Evolutionary conservation across 2,888 invertebrate species (phyloP).

Genomic region (Apantesis nais): DNA sequence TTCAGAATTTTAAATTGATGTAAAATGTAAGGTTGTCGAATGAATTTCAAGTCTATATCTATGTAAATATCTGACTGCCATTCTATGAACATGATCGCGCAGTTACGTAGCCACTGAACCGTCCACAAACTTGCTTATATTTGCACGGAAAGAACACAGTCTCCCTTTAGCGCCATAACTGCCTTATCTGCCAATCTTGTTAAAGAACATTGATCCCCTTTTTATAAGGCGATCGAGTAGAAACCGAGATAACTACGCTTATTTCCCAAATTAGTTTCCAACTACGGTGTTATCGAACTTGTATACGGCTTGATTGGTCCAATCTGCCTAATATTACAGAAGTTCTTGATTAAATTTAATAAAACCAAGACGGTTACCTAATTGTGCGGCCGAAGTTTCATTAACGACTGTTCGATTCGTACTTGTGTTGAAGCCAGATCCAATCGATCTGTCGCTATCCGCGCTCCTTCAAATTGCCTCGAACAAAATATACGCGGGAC

Average conservation of each 20-base stretch:
- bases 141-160: constrained; percentile 42
- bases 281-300: constrained; percentile 84
- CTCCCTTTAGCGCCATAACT: constrained; percentile 40
- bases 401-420: constrained; percentile 83
- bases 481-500: constrained; percentile 40
- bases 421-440: constrained; percentile 62
- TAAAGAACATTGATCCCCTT: constrained; percentile 73
- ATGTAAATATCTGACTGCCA: constrained; percentile 16
- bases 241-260: constrained; percentile 76
- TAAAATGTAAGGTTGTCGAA: background rate
- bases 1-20: background rate
- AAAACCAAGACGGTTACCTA: constrained; percentile 84
- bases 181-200: constrained; percentile 65
- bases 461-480: constrained; percentile 40
- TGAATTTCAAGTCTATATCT: constrained; percentile 23
- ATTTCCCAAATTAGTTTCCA: constrained; percentile 83
- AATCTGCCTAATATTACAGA: constrained; percentile 85
- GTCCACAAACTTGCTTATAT: constrained; percentile 39
- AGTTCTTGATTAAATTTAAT: constrained; percentile 86
- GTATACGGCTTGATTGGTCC: constrained; percentile 81
- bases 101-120: constrained; percentile 30
- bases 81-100: constrained; percentile 20
- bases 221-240: constrained; percentile 76
- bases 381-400: constrained; percentile 81
- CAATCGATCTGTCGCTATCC: constrained; percentile 64